Evolutionary conservation across 2,888 invertebrate species (phyloP), one percentile per base, ranked within the genome.

Genomic region (Chrysotoxum bicinctum): DNA sequence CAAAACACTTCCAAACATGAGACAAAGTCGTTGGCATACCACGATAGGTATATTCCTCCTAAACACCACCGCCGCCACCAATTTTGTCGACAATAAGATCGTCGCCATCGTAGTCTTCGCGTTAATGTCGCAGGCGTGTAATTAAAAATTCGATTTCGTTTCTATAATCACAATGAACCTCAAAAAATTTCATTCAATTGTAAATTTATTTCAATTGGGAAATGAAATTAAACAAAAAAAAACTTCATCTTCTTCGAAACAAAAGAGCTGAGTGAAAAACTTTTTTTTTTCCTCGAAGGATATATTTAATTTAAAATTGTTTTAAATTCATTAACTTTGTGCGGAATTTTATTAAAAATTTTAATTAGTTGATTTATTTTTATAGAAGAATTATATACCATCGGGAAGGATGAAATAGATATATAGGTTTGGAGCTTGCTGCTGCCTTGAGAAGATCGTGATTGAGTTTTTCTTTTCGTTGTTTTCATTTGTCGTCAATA

Each of bases 101-200:
- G 66, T 45, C 77, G 72, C 62, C 72, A 60, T n/a, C 16, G 72
- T 82, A 8, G 12, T 26, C 30, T 16, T 56, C 56, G 56, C 56
- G 82, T 62, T 78, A 62, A 83, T 83, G 82, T 73, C 62, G 68
- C 82, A 73, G 82, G 82, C 82, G 78, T 83, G 82, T 83, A 83
- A 83, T 83, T 78, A 78, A 83, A 83, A 83, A 78, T 78, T 74
- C 82, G 73, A 73, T 78, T 83, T 78, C 68, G 69, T 78, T 83
- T 78, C 78, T 62, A 69, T 56, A 62, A 40, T 23, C 60, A 21
- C 16, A 35, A 43, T 62, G 32, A 66, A 66, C 21, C 48, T 75
- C 30, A 60, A 40, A 76, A 64, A 73, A 68, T 72, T 72, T 82
- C 77, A 81, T 81, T 62, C 50, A 52, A 30, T 32, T n/a, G 12